A percentile compares a stretch with the other conserved stretches of the same genome.
phyloP scores from a whole-genome alignment of 2,797 vertebrate genomes.

The Steatocranus sp. region DNA sequence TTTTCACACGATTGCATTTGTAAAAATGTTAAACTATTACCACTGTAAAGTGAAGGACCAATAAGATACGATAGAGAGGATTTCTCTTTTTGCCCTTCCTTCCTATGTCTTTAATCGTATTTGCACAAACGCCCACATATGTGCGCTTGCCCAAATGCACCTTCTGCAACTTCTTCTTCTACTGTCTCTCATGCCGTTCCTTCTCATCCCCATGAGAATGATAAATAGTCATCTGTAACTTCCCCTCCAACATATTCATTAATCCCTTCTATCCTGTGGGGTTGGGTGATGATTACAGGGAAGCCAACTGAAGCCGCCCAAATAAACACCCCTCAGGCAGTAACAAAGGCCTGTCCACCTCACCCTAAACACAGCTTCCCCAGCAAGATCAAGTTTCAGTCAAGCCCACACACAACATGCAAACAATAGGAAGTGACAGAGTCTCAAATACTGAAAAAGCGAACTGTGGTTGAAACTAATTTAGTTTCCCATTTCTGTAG shows the following conservation, averaged over 20 bases:
- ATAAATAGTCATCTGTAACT: conserved; percentile 77
- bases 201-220: conserved; percentile 61
- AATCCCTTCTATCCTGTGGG: conserved; percentile 73
- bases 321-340: conserved; percentile 75
- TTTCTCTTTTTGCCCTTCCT: neutral
- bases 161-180: conserved; percentile 5
- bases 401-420: conserved; percentile 69
- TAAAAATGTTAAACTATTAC: neutral
- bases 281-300: conserved; percentile 75
- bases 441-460: conserved; percentile 36
- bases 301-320: conserved; percentile 72
- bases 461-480: conserved; percentile 52
- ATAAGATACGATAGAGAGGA: neutral
- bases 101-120: neutral
- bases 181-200: conserved; percentile 32
- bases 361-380: conserved; percentile 76
- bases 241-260: conserved; percentile 73
- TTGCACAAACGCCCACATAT: neutral
- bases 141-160: neutral
- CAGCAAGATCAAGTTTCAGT: conserved; percentile 72
- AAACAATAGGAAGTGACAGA: conserved; percentile 69
- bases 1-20: neutral
- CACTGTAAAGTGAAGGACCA: neutral
- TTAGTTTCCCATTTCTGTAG: conserved; percentile 46
- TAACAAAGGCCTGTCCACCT: conserved; percentile 75